Evolutionary conservation across 2,888 invertebrate species (phyloP).

Genomic region (Lathronympha strigana): DNA sequence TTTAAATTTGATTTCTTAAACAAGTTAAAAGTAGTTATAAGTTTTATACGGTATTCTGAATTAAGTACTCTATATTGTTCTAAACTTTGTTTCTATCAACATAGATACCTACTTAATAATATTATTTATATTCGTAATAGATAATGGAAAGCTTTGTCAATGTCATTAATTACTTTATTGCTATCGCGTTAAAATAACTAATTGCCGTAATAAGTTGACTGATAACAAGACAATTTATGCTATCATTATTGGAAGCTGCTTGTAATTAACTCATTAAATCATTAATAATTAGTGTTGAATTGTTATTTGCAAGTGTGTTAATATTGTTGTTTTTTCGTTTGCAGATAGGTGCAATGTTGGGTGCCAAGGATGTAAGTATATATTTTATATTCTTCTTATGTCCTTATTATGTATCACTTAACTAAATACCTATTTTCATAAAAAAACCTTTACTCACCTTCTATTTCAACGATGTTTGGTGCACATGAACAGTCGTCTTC

Average conservation of each 20-base stretch:
- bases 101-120: too few relatives aligned
- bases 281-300: constrained; percentile 18
- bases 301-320: constrained; percentile 22
- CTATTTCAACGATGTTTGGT: background rate
- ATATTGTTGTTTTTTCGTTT: constrained; percentile 60
- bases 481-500: too few relatives aligned
- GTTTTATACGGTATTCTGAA: too few relatives aligned
- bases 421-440: background rate
- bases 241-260: constrained; percentile 33
- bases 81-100: too few relatives aligned
- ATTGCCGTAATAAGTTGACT: constrained; percentile 16
- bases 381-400: background rate
- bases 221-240: constrained; percentile 28
- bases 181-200: constrained; percentile 20
- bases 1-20: too few relatives aligned
- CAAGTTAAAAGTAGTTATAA: too few relatives aligned
- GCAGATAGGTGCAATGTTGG: constrained; percentile 74
- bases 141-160: constrained; percentile 9
- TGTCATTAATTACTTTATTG: constrained; percentile 9
- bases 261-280: constrained; percentile 36
- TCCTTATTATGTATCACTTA: background rate
- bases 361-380: constrained; percentile 75
- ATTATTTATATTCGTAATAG: background rate
- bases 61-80: too few relatives aligned
- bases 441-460: background rate